phyloP scores from a whole-genome alignment of 2,797 vertebrate species.

The Lacerta agilis region DNA sequence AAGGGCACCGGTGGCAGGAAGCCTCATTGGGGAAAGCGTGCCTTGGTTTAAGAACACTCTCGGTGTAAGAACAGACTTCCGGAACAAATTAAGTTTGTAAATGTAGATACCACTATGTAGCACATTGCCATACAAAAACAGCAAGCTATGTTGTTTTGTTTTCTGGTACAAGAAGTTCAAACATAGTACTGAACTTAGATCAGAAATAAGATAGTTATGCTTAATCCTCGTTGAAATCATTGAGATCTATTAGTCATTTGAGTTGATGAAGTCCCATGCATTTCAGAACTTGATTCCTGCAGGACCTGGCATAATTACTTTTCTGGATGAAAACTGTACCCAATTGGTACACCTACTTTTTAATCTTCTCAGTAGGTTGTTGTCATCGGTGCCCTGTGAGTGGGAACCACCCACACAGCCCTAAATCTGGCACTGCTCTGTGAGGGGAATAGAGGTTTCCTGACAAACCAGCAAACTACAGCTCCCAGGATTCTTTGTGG shows the following conservation, averaged over 20 bases:
- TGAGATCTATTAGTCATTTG: background rate
- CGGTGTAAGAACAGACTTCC: too few species aligned
- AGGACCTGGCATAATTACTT: background rate
- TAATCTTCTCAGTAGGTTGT: too few species aligned
- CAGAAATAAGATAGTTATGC: background rate
- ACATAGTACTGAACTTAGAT: background rate
- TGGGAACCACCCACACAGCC: too few species aligned
- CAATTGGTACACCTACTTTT: background rate
- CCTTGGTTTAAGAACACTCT: too few species aligned
- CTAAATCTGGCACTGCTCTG: too few species aligned
- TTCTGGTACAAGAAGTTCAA: background rate
- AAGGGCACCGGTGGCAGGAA: too few species aligned
- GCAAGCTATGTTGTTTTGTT: background rate
- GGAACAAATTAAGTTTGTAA: too few species aligned
- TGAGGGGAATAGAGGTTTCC: too few species aligned
- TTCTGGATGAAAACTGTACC: background rate
- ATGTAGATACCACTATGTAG: background rate
- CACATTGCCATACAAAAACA: background rate
- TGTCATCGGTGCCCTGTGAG: too few species aligned
- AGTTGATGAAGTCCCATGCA: background rate
- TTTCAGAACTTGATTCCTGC: background rate
- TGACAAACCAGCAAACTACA: too few species aligned
- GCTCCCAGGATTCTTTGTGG: too few species aligned
- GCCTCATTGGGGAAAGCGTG: too few species aligned
- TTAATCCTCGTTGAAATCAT: background rate